Evolutionary conservation across 2,888 invertebrate genomes (phyloP), one percentile per base, ranked within the genome.

Genomic region (Coecobrya sp.): DNA sequence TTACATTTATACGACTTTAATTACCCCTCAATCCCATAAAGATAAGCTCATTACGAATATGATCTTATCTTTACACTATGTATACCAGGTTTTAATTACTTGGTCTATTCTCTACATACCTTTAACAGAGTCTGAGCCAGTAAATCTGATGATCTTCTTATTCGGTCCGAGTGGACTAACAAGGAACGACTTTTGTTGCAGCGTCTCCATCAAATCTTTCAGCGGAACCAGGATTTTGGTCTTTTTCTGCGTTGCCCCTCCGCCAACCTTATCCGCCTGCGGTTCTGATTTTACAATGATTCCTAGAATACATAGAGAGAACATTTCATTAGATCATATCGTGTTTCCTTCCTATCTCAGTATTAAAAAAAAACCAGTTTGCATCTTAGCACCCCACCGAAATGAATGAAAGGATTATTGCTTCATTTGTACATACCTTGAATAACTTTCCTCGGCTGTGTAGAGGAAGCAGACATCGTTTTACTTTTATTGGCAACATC

Each of bases 161-260:
- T 94, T 94, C 45, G 94, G 95, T 59, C 95, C 94, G 10, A 94
- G 87, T 1, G 94, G 94, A 49, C 93, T 92, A 25, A 94, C 94
- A 68, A 94, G 94, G 91, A 93, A 94, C 87, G 94, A 92, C 84
- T 95, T 95, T 87, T 95, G 94, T 81, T 95, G 93, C 62, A 95
- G 86, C 25, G 94, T 93, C 76, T 94, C 93, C 94, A 95, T 95
- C 52, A 95, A 91, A 88, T 94, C 94, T 91, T 95, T 94, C 65
- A 95, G 89, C 49, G 95, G 95, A 81, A 95, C 95, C 84, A 95
- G 89, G 30, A 95, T 95, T 87, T 94, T 95, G 13, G 95, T 95
- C 90, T 95, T 95, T 86, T 94, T 95, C 49, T 93, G 92, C 5
- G 89, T 62, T 55, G 89, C 52, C 22, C 93, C 81, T 7, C 89